Evolutionary conservation across 1,140 invertebrate species (phyloP), one percentile per base, ranked within the genome.

Genomic region (Drosophila auraria): DNA sequence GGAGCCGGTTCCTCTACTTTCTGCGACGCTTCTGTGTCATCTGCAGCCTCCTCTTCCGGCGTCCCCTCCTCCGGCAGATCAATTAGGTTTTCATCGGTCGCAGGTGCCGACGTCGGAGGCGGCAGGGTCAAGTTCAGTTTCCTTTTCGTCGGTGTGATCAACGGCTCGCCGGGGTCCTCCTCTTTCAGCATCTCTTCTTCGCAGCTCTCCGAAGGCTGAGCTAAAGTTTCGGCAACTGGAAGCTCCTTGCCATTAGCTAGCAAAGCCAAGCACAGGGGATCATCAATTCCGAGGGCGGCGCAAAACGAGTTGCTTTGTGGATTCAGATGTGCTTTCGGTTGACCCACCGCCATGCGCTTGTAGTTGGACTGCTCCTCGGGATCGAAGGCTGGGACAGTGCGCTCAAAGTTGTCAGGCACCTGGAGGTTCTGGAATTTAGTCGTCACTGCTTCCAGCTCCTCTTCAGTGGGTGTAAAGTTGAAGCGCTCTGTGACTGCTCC

Each of bases 251-350:
- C 91, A 36, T 84, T 82, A 47, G 93, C 87, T 6, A 94, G 79
- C 70, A 94, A 62, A 6, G 94, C 91, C 33, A 96, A 87, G 20
- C 92, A 93, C 7, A 95, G 90, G 3, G 97, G 97, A 94, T 98
- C 97, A 73, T 96, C 95, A 14, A 98, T 95, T 8, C 95, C 94
- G 17, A 99, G 93, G 90, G 94, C 95, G n/a, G 96, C 94, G 94
- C 98, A 99, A 59, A 99, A 95, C 45, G 94, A 87, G 8, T 94
- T 95, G 7, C 97, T 98, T 93, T 99, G 98, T 17, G 96, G 95
- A 94, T 99, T 99, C 14, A 95, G 87, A 64, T 95, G 93, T 1
- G 95, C 93, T 49, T 93, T 87, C 1, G 93, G 92, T 58, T 93
- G 94, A 40, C 82, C 78, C 38, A 90, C 65, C 45, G 87, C 49